Conservation (phyloP, 2,888 invertebrate species). For the Penaeus monodon region DNA sequence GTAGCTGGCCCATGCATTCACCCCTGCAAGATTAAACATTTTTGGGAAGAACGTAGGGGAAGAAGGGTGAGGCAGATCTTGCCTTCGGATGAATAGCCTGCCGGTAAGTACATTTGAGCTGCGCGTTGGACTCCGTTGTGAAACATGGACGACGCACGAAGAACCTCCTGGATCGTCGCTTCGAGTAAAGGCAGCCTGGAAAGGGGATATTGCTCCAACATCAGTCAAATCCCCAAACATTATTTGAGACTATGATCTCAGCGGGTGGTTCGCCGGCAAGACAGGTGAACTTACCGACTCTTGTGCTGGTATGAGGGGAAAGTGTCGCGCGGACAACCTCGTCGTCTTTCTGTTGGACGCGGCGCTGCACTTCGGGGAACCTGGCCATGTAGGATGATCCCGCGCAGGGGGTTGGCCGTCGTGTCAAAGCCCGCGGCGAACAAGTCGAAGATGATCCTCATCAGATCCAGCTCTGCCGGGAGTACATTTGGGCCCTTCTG, state of each 20-base stretch:
- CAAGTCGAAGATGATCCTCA: slow-evolving; percentile 11
- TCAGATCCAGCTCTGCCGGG: too few species aligned
- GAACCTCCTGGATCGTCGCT: slow-evolving; percentile 3
- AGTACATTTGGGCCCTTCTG: too few species aligned
- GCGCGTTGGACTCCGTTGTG: neutral
- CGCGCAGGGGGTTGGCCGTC: neutral
- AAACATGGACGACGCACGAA: neutral
- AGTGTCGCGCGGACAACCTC: slow-evolving; percentile 1
- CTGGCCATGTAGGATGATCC: slow-evolving; percentile 24
- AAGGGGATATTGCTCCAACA: too few species aligned
- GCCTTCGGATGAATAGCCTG: neutral
- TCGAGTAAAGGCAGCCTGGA: neutral
- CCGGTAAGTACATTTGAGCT: neutral
- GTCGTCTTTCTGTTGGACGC: neutral
- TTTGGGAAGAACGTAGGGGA: too few species aligned
- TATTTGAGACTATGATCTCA: too few species aligned
- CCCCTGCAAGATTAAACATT: too few species aligned
- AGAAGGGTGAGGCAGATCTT: neutral
- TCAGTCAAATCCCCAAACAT: too few species aligned
- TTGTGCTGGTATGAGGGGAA: neutral
- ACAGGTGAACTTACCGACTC: too few species aligned
- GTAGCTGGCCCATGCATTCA: too few species aligned
- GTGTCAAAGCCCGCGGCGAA: slow-evolving; percentile 15
- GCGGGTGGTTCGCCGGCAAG: too few species aligned
- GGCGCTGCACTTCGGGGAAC: neutral